A percentile compares a stretch with the other conserved stretches of the same genome.
phyloP scores from a whole-genome alignment of 2,888 invertebrate species.

The Pharmacophagus antenor region DNA sequence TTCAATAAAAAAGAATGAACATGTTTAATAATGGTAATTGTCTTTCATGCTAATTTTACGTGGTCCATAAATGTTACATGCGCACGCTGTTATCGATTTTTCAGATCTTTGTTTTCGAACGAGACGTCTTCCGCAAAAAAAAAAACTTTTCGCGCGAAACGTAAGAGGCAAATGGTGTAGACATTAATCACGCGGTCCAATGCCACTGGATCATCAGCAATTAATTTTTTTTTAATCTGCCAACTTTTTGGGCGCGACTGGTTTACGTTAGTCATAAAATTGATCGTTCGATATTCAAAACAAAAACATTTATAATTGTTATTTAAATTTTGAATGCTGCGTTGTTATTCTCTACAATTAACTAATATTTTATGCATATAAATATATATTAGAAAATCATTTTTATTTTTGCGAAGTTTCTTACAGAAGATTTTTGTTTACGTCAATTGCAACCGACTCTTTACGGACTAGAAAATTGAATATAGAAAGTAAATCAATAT shows the following conservation, averaged over 20 bases:
- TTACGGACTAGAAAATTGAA: too few species aligned
- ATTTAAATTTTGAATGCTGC: constrained; percentile 19
- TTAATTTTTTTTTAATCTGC: constrained; percentile 19
- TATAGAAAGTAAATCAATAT: too few species aligned
- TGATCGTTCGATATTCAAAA: constrained; percentile 27
- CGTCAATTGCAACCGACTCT: too few species aligned
- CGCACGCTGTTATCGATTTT: constrained; percentile 8
- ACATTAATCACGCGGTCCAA: constrained; percentile 24
- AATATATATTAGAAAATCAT: not conserved
- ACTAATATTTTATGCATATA: not conserved
- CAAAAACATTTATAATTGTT: constrained; percentile 17
- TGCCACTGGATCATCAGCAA: constrained; percentile 31
- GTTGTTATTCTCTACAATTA: constrained; percentile 7
- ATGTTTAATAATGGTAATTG: constrained; percentile 25
- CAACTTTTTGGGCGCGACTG: constrained; percentile 25
- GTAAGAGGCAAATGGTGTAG: constrained; percentile 14
- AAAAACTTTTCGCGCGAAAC: constrained; percentile 22
- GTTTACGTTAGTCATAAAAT: constrained; percentile 26
- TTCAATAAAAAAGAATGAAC: constrained; percentile 1
- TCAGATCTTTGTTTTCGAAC: constrained; percentile 19
- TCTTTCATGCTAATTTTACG: constrained; percentile 18
- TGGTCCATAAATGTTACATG: constrained; percentile 18
- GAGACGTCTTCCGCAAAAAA: constrained; percentile 24
- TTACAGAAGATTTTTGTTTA: too few species aligned
- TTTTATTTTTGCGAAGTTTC: not conserved